phyloP scores from a whole-genome alignment of 2,888 invertebrate species.

The Drosophila austrosaltans region DNA sequence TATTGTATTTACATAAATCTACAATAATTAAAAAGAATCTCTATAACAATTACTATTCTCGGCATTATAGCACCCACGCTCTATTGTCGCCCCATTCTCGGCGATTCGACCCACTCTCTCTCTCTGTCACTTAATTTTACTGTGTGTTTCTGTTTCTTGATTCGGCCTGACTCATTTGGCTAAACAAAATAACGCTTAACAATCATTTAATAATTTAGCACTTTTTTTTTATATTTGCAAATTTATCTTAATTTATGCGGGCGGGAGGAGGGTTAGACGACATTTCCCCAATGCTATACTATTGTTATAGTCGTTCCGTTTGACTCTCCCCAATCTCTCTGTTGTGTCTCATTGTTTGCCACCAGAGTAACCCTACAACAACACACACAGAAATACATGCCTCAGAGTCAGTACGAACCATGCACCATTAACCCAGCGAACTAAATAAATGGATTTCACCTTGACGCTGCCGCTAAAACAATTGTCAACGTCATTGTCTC shows the following conservation, averaged over 20 bases:
- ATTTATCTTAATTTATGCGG: slow-evolving; percentile 64
- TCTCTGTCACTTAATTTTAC: background rate
- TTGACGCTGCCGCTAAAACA: slow-evolving; percentile 63
- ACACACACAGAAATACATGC: background rate
- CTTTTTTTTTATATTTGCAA: slow-evolving; percentile 54
- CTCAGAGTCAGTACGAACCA: slow-evolving; percentile 25
- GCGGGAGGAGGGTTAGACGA: slow-evolving; percentile 25
- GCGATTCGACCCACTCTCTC: background rate
- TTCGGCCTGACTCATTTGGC: slow-evolving; percentile 33
- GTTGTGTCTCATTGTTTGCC: slow-evolving; percentile 28
- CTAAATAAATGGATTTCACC: slow-evolving; percentile 75
- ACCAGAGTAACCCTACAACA: slow-evolving; percentile 13
- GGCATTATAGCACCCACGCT: background rate
- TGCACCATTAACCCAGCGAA: slow-evolving; percentile 70
- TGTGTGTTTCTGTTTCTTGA: no score
- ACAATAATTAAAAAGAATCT: background rate
- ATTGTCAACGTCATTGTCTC: slow-evolving; percentile 68
- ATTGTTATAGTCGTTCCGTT: slow-evolving; percentile 38
- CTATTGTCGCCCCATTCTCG: background rate
- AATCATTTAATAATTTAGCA: slow-evolving; percentile 76
- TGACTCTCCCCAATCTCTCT: slow-evolving; percentile 2
- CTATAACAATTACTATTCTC: slow-evolving; percentile 2
- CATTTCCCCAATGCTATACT: slow-evolving; percentile 22
- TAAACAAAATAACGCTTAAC: slow-evolving; percentile 52
- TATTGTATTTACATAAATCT: background rate